Evolutionary conservation across 2,113 vertebrate species (phyloP).

Genomic region (Alethe diademata): DNA sequence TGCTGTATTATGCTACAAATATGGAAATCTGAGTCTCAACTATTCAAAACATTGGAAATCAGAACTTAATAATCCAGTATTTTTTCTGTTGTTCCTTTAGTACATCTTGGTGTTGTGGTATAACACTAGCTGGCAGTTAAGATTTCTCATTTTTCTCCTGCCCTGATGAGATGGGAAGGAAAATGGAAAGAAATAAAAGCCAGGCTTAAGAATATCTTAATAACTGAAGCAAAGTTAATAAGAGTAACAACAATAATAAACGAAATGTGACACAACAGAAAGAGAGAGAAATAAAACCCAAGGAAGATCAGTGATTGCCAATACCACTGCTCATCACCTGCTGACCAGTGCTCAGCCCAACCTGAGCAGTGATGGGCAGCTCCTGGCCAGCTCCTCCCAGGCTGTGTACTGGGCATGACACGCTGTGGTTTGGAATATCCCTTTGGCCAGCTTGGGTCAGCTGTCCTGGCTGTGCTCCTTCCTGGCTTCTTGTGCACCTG

Average conservation of each 20-base stretch:
- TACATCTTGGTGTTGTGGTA: neutral
- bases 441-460: neutral
- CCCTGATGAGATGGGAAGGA: neutral
- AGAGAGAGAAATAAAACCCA: neutral
- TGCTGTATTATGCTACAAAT: neutral
- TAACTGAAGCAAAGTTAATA: neutral
- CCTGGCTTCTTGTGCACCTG: neutral
- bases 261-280: neutral
- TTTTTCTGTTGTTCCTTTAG: neutral
- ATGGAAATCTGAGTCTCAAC: neutral
- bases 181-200: neutral
- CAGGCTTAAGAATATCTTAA: neutral
- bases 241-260: neutral
- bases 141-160: neutral
- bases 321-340: fast-evolving
- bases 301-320: neutral
- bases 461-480: neutral
- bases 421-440: neutral
- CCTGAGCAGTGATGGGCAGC: neutral
- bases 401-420: neutral
- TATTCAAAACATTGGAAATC: neutral
- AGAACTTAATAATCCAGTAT: neutral
- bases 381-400: neutral
- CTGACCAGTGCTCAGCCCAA: neutral
- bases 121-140: neutral